A percentile compares a stretch with the other conserved stretches of the same genome.
Evolutionary conservation across 2,888 invertebrate genomes (phyloP).

Genomic region (Cephus nigrinus): DNA sequence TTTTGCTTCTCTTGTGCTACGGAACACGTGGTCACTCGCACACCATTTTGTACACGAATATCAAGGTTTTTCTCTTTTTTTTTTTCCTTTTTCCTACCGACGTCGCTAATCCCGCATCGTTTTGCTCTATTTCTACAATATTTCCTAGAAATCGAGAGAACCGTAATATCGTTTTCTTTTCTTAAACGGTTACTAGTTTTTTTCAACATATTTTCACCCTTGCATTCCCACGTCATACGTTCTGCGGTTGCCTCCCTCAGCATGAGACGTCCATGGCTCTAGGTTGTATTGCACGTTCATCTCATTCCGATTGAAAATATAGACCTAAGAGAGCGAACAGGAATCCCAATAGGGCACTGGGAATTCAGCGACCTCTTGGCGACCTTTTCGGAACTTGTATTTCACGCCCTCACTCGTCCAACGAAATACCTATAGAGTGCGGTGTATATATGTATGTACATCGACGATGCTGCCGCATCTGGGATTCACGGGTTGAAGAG

Average conservation of each 20-base stretch:
- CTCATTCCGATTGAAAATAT: no score
- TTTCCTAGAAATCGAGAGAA: conserved; percentile 21
- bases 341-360: background rate
- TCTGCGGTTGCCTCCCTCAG: background rate
- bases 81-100: background rate
- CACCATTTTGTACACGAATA: conserved; percentile 33
- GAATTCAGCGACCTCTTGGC: background rate
- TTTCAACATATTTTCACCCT: conserved; percentile 7
- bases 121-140: background rate
- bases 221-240: conserved; percentile 1
- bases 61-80: conserved; percentile 13
- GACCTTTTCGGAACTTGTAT: background rate
- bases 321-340: background rate
- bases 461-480: background rate
- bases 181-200: background rate
- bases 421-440: background rate
- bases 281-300: background rate
- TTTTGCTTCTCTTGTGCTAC: conserved; percentile 19
- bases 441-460: no score
- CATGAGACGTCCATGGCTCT: background rate
- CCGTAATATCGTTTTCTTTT: conserved; percentile 4
- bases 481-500: background rate
- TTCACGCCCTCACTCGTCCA: background rate
- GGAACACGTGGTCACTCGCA: conserved; percentile 45
- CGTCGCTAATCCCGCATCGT: background rate